Base-by-base conservation (phyloP, 2,797 vertebrate species). In the Rhinichthys osculus region DNA sequence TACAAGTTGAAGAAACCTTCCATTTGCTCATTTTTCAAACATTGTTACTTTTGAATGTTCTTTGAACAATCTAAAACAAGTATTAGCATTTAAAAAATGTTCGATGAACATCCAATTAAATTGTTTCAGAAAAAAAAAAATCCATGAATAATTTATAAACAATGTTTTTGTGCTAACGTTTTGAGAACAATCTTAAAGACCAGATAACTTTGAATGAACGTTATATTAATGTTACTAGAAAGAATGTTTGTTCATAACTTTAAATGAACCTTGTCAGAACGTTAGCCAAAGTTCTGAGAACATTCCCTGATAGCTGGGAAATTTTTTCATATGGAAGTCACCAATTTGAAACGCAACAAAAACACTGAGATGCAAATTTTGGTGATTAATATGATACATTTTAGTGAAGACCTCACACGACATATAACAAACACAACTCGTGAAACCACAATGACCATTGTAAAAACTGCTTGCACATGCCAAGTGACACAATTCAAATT, bases 361-460 rank as follows among this genome's bases (percentile, higher is more conserved):
- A 78, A 40, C 21, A 47, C 64, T 17, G 52, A 71, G 38, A 79
- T 38, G 66, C 38, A 79, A 47, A 70, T 38, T 27, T 71, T 57
- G 11, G 7, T 17, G 21, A 69, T 27, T 59, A 74, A 85, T 71
- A 79, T 7, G 54, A 78, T 38, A 70, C 21, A 70, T 42, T 35
- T 30, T 35, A 85, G 70, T 81, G 33, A 81, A 70, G 72, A 78
- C 73, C 35, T 72, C n/a, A 82, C 59, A 66, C 7, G n/a, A 87
- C 27, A 82, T 35, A 64, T 47, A 35, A 50, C 42, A 40, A 57
- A 62, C 35, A 84, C 62, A 84, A 78, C 50, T 42, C 9, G 44
- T 52, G 52, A 52, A 62, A 59, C 38, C 62, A 86, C 59, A 84
- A 74, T 54, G 73, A 86, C n/a, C 57, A 64, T 64, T 35, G 64